phyloP scores from a whole-genome alignment of 2,797 vertebrate species.

The Aplochiton taeniatus region DNA sequence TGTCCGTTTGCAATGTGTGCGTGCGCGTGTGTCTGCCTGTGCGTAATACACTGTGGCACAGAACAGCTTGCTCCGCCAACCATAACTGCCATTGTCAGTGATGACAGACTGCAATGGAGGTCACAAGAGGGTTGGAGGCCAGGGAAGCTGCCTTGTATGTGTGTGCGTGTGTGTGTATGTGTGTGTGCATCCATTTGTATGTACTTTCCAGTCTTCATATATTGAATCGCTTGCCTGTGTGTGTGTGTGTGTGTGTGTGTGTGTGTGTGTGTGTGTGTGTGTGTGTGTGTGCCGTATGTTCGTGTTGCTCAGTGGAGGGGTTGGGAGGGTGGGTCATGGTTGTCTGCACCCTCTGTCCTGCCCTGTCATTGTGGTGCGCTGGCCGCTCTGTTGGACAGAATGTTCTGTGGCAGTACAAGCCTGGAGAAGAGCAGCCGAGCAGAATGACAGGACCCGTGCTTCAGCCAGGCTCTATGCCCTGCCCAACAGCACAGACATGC shows the following conservation, averaged over 20 bases:
- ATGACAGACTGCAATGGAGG: slow-evolving; percentile 31
- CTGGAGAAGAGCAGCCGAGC: slow-evolving; percentile 21
- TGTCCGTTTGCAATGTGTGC: too few relatives aligned
- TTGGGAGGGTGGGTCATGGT: neutral
- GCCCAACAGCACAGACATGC: slow-evolving; percentile 50
- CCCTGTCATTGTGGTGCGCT: slow-evolving; percentile 29
- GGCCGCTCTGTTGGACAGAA: slow-evolving; percentile 26
- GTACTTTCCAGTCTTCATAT: too few relatives aligned
- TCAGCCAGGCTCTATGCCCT: slow-evolving; percentile 55
- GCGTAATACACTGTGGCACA: neutral
- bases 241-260: slow-evolving; percentile 21
- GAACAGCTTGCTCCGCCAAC: slow-evolving; percentile 34
- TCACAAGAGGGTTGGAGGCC: slow-evolving; percentile 14
- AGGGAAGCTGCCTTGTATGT: slow-evolving; percentile 43
- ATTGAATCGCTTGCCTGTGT: neutral
- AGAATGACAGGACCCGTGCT: slow-evolving; percentile 43
- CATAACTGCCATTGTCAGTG: slow-evolving; percentile 30
- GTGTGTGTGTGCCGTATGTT: neutral
- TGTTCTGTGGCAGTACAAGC: slow-evolving; percentile 24
- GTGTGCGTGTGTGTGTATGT: slow-evolving; percentile 21
- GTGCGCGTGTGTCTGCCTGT: too few relatives aligned
- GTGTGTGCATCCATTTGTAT: neutral
- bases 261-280: slow-evolving; percentile 1
- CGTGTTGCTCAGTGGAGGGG: neutral
- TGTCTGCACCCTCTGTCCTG: slow-evolving; percentile 52